These are phyloP conservation scores for Archips crataeganus DNA, from an alignment of 2,888 invertebrate species.

Conservation along the genomic window DNA sequence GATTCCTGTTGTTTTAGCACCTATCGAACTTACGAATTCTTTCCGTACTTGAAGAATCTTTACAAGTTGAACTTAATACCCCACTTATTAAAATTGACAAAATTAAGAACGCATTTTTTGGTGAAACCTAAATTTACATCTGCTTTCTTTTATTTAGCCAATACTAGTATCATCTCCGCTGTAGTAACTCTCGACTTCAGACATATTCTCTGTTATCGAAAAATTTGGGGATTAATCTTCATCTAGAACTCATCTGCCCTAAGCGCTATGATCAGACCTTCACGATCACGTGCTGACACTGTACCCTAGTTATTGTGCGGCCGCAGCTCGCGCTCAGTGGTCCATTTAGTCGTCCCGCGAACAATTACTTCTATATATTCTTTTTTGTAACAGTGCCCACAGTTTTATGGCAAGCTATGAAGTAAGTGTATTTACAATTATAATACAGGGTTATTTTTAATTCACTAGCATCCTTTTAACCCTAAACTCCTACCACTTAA, in stretches of 20 bases:
- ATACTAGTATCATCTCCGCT: background rate
- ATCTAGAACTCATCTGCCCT: conserved; percentile 12
- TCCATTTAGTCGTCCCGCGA: background rate
- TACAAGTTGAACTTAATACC: too few species aligned
- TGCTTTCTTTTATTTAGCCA: background rate
- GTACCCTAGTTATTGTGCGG: conserved; percentile 34
- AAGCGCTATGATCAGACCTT: conserved; percentile 32
- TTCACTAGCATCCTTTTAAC: too few species aligned
- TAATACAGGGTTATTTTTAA: too few species aligned
- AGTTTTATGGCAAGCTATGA: conserved; percentile 19
- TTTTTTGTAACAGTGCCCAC: background rate
- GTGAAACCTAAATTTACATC: too few species aligned
- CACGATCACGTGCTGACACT: conserved; percentile 48
- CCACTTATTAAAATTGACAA: too few species aligned
- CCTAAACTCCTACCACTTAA: too few species aligned
- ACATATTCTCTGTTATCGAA: background rate
- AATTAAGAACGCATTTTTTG: too few species aligned
- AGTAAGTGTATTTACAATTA: conserved; percentile 29
- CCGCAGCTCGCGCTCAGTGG: conserved; percentile 17
- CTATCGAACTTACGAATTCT: too few species aligned
- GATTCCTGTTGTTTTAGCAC: background rate
- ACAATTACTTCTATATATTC: background rate
- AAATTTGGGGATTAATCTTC: background rate
- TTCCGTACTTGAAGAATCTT: too few species aligned
- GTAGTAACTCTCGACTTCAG: background rate